These are phyloP conservation scores for Dryobotodes eremita DNA, from an alignment of 2,888 invertebrate species.

Conservation along the genomic window DNA sequence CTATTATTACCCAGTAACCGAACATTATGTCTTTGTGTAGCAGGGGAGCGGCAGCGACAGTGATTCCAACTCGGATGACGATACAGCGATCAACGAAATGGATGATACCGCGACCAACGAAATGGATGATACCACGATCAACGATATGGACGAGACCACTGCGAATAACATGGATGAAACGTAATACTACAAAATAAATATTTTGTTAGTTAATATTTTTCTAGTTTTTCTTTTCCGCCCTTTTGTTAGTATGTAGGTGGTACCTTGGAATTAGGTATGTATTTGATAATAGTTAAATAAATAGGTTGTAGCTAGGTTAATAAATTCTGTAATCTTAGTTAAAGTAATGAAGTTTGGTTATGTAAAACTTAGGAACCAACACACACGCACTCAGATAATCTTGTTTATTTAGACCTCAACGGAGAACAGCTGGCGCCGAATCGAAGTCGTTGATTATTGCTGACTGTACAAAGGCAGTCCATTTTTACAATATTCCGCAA, in stretches of 20 bases:
- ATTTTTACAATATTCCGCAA: not conserved
- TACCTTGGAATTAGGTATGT: not conserved
- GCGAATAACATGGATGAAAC: slow-evolving; percentile 43
- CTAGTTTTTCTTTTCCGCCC: slow-evolving; percentile 12
- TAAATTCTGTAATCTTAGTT: not conserved
- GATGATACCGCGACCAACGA: slow-evolving; percentile 55
- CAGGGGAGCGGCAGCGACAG: slow-evolving; percentile 77
- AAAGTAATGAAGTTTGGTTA: not conserved
- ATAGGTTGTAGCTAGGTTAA: not conserved
- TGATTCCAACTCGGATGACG: slow-evolving; percentile 77
- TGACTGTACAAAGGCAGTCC: not conserved
- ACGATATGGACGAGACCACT: slow-evolving; percentile 33
- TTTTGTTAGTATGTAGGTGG: not conserved
- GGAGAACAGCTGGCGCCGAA: not conserved
- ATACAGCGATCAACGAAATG: slow-evolving; percentile 59
- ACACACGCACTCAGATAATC: not conserved
- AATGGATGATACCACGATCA: slow-evolving; percentile 37
- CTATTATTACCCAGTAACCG: not conserved
- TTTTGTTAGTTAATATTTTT: not conserved
- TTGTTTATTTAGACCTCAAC: not conserved
- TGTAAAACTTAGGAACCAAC: not conserved
- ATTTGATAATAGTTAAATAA: not conserved
- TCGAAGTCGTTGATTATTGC: not conserved
- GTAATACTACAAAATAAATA: slow-evolving; percentile 33
- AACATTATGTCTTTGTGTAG: slow-evolving; percentile 22